Evolutionary conservation across 2,888 invertebrate species (phyloP).

Genomic region (Buathra laborator): DNA sequence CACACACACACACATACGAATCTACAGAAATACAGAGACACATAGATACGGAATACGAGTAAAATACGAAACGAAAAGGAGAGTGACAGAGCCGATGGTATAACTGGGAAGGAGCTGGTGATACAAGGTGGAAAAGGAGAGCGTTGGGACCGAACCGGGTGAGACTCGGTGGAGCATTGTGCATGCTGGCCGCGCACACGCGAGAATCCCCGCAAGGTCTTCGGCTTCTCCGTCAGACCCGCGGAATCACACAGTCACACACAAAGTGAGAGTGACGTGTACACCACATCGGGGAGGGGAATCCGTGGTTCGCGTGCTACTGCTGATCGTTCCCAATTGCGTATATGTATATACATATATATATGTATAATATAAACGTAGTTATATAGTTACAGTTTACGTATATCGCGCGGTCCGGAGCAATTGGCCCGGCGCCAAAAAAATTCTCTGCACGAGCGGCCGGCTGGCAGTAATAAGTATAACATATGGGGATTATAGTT

Average conservation of each 20-base stretch:
- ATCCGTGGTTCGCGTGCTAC: constrained; percentile 60
- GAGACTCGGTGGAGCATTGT: constrained; percentile 44
- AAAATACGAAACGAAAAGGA: constrained; percentile 77
- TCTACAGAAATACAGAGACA: not conserved
- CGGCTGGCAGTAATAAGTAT: constrained; percentile 49
- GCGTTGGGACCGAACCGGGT: constrained; percentile 42
- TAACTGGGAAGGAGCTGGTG: not conserved
- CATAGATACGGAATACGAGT: constrained; percentile 52
- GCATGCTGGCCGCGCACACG: constrained; percentile 59
- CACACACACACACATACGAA: not conserved
- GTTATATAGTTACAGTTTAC: constrained; percentile 13
- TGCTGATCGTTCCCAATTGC: constrained; percentile 56
- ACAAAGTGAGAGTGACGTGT: constrained; percentile 63
- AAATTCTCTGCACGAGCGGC: constrained; percentile 47
- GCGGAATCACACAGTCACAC: constrained; percentile 26
- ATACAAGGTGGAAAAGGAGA: constrained; percentile 28
- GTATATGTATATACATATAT: constrained; percentile 24
- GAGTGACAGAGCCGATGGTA: constrained; percentile 71
- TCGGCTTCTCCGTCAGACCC: constrained; percentile 12
- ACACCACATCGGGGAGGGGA: constrained; percentile 33
- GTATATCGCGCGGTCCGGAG: constrained; percentile 22
- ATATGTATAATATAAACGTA: constrained; percentile 14
- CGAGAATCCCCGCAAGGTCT: constrained; percentile 57
- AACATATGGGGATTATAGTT: constrained; percentile 34
- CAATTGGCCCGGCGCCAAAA: constrained; percentile 52